Base-by-base conservation (phyloP, 2,888 invertebrate genomes). In the Aspidiotus rigidus region DNA sequence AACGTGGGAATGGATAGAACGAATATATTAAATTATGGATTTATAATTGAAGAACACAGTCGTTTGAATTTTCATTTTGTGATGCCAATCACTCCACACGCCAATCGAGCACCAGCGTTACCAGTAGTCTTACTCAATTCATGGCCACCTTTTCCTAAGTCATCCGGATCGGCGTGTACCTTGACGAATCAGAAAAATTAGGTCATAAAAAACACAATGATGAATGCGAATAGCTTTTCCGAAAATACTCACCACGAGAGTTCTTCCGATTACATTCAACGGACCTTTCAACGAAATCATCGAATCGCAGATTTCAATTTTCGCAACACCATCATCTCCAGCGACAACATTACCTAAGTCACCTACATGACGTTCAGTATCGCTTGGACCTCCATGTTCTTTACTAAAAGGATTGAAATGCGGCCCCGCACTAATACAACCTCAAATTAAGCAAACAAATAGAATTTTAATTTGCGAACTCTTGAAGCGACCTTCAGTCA, bases 81-180 rank as follows among this genome's bases (percentile, higher is more conserved):
- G 49, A 75, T 73, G 49, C 93, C 93, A 77, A 93, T 90, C 71
- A 94, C 90, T 10, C 93, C 93, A 77, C 93, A 93, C 55, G 91
- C 92, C 73, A 90, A 81, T 73, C 96, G 86, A 16, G 86, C 90
- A 3, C 97, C 97, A 66, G 97, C 95, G 79, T 97, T 95, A 70
- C 97, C 97, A 13, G 96, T 97, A 7, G 89, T 86, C 80, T 89
- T 89, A 81, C 94, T 95, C 73, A 93, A 81, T 77, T 95, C 93
- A 76, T 93, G 90, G 0, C 93, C 94, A 42, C 95, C 95, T 72
- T 86, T 79, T n/a, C 96, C 96, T 71, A 96, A 81, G 79, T 97
- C 97, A 80, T 97, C 97, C 0, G 86, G 85, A 80, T 94, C 94
- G 56, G 90, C 94, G 78, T 97, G 96, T 8, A 96, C 81, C 79